Evolutionary conservation across 2,888 invertebrate species (phyloP), one percentile per base, ranked within the genome.

Genomic region (Caenorhabditis plicata): DNA sequence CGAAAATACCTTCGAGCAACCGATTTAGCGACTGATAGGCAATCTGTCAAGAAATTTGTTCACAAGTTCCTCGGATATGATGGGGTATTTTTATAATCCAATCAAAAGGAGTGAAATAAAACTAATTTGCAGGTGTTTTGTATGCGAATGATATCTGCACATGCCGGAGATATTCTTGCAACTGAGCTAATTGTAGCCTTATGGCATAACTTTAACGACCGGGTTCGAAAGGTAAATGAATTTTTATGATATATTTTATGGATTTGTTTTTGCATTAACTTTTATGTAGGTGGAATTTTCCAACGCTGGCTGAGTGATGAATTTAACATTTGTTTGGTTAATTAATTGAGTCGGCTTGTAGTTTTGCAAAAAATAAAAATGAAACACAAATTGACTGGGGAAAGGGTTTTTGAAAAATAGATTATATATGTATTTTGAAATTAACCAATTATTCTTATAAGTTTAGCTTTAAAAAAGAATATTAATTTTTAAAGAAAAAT

Each of bases 121-220:
- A 1, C 13, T n/a, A n/a, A n/a, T 15, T 40, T 62, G 52, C 47
- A 72, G 72, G 80, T 81, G 4, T 81, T 81, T 58, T 81, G 81
- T 64, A 76, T 81, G 77, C 64, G 81, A 35, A 81, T 81, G 81
- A 81, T 81, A 52, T 74, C 74, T 43, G 81, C 81, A 19, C 81
- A 81, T 55, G 80, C 81, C 49, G 81, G 81, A 35, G 81, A 81
- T 66, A 81, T 81, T 49, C 78, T 81, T 69, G 81, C 81, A 20
- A 81, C 81, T 20, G 81, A 81, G 55, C 58, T 81, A 60, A 74
- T 81, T 39, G 77, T 80, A 27, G 77, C 76, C 15, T 61, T 80
- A 11, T 80, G 79, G 78, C 81, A 81, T 68, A 78, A 78, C 49
- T 81, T 81, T 70, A 81, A 81, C 67, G 81, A 81, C 53, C 71